phyloP scores from a whole-genome alignment of 2,797 vertebrate species.

The Thunnus albacares region DNA sequence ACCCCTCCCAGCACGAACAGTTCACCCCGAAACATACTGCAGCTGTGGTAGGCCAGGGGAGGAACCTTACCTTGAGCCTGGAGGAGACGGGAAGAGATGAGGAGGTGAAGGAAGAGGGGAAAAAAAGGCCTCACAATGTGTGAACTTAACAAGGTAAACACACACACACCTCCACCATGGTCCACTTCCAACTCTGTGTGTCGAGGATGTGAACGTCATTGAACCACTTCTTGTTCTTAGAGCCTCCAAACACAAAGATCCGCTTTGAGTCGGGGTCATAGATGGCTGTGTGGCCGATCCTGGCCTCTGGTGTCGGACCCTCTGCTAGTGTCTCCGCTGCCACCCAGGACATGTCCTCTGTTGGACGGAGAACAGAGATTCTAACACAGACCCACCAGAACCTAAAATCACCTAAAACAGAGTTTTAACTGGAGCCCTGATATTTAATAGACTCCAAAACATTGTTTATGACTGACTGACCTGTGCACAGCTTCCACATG shows the following conservation, averaged over 20 bases:
- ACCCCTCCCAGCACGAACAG: constrained; percentile 88
- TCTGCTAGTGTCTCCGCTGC: constrained; percentile 85
- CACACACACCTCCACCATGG: constrained; percentile 82
- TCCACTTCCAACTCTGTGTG: constrained; percentile 88
- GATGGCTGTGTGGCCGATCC: constrained; percentile 86
- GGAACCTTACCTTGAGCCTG: constrained; percentile 88
- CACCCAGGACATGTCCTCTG: constrained; percentile 87
- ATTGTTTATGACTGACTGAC: constrained; percentile 74
- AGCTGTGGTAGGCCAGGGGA: constrained; percentile 88
- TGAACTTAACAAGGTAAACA: too few species aligned
- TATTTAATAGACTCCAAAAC: not conserved
- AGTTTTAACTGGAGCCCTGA: not conserved
- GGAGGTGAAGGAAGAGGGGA: not conserved
- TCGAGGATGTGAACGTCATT: constrained; percentile 89
- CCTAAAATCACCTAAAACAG: not conserved
- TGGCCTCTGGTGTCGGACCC: constrained; percentile 86
- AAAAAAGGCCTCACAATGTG: not conserved
- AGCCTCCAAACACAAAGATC: constrained; percentile 88
- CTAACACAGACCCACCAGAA: not conserved
- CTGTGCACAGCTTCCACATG: constrained; percentile 91
- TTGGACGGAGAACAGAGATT: constrained; percentile 20
- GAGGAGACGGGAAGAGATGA: not conserved
- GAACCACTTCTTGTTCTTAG: constrained; percentile 89
- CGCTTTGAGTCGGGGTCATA: constrained; percentile 84
- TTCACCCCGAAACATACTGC: constrained; percentile 87